Conservation (phyloP, 2,797 vertebrate species). For the Mastacembelus armatus region DNA sequence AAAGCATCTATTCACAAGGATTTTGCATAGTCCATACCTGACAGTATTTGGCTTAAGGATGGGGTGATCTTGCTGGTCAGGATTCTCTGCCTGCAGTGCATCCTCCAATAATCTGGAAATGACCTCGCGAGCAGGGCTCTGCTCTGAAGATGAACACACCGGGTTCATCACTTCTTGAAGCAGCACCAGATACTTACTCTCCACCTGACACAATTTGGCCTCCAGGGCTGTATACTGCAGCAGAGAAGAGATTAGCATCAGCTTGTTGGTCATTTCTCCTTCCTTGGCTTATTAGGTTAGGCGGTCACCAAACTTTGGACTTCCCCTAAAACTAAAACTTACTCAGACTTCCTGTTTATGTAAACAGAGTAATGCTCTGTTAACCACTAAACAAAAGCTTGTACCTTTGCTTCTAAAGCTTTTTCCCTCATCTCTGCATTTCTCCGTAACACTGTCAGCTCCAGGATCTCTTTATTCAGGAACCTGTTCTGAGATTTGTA, state of each 20-base stretch:
- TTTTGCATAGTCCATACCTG: conserved; percentile 82
- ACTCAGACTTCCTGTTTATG: conserved; percentile 61
- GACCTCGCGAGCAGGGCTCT: conserved; percentile 87
- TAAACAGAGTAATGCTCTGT: conserved; percentile 1
- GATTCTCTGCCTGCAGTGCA: conserved; percentile 90
- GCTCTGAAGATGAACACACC: conserved; percentile 91
- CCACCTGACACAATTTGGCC: conserved; percentile 96
- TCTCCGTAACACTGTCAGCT: conserved; percentile 92
- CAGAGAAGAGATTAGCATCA: conserved; percentile 4
- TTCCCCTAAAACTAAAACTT: conserved; percentile 34
- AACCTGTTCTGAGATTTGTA: conserved; percentile 99
- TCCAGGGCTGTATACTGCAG: conserved; percentile 91
- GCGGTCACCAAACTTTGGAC: conserved; percentile 26
- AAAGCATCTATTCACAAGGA: not conserved
- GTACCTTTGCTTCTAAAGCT: conserved; percentile 92
- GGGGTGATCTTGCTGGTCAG: conserved; percentile 88
- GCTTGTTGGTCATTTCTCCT: not conserved
- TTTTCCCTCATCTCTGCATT: conserved; percentile 92
- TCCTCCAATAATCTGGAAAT: conserved; percentile 94
- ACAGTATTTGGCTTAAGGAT: conserved; percentile 91
- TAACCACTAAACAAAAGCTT: not conserved
- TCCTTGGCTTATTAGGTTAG: conserved; percentile 11
- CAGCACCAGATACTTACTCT: conserved; percentile 96
- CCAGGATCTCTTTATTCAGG: conserved; percentile 98
- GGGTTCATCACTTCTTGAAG: conserved; percentile 95